A percentile compares a stretch with the other conserved stretches of the same genome.
These are phyloP conservation scores for Sarcophilus harrisii DNA, from an alignment of 2,797 vertebrate genomes.

Conservation along the genomic window DNA sequence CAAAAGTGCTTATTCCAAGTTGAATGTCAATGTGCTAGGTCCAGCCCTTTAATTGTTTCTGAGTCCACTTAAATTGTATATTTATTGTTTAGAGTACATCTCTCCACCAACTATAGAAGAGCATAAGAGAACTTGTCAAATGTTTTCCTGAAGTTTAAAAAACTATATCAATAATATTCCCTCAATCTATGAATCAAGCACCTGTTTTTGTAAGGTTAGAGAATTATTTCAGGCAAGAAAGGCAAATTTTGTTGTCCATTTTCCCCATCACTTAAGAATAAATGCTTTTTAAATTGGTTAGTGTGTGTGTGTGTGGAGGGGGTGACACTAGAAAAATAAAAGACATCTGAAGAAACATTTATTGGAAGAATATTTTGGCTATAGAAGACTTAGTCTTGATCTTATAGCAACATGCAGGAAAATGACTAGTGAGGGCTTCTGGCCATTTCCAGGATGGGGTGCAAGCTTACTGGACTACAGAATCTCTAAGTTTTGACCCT, in stretches of 20 bases:
- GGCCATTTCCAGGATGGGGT: background rate
- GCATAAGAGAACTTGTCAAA: background rate
- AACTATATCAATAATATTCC: background rate
- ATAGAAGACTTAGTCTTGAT: background rate
- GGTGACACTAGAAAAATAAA: background rate
- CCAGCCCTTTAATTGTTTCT: background rate
- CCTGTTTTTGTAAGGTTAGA: background rate
- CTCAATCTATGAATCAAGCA: background rate
- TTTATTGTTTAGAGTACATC: background rate
- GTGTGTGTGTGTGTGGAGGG: background rate
- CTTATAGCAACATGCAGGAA: background rate
- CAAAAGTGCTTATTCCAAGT: background rate
- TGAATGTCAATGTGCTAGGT: background rate
- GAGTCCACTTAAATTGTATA: background rate
- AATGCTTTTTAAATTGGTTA: background rate
- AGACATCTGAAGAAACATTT: background rate
- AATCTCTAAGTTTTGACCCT: background rate
- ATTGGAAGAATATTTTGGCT: background rate
- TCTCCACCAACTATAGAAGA: background rate
- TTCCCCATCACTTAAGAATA: background rate
- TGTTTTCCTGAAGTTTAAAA: background rate
- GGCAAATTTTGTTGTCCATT: background rate
- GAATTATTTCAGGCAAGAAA: background rate
- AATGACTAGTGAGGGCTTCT: background rate
- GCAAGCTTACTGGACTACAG: background rate